phyloP scores from a whole-genome alignment of 2,797 vertebrate species.

The Falco rusticolus region DNA sequence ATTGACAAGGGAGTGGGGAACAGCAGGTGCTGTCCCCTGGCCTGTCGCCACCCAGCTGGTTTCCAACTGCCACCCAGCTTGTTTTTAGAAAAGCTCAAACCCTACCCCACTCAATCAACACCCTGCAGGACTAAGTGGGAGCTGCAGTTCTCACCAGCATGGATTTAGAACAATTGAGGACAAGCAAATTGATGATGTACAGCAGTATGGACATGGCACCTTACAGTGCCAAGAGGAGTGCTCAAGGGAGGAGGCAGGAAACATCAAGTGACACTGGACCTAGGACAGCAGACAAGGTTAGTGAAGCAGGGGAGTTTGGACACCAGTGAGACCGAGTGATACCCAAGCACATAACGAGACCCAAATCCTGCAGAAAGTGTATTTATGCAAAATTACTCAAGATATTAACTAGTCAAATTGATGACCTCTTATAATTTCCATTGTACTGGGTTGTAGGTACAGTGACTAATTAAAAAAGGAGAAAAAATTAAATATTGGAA shows the following conservation, averaged over 20 bases:
- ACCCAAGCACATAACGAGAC: not conserved
- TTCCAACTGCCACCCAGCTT: slow-evolving; percentile 58
- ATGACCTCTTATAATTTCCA: not conserved
- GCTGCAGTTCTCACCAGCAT: not conserved
- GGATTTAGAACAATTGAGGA: not conserved
- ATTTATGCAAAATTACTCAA: not conserved
- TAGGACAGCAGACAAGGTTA: not conserved
- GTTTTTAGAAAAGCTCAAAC: slow-evolving; percentile 61
- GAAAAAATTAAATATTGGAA: not conserved
- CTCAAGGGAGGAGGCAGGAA: not conserved
- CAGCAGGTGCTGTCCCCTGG: slow-evolving; percentile 69
- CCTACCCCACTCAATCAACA: slow-evolving; percentile 36
- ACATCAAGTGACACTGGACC: not conserved
- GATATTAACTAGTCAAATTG: not conserved
- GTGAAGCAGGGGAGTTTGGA: not conserved
- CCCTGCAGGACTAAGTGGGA: not conserved
- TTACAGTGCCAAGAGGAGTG: not conserved
- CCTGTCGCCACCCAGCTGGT: slow-evolving; percentile 28
- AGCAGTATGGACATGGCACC: not conserved
- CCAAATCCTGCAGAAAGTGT: not conserved
- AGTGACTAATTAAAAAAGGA: not conserved
- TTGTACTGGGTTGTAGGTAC: not conserved
- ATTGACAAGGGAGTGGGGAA: slow-evolving; percentile 44
- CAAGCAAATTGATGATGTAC: not conserved
- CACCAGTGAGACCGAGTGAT: not conserved